phyloP scores from a whole-genome alignment of 2,797 vertebrate species.

The Gymnodraco acuticeps region DNA sequence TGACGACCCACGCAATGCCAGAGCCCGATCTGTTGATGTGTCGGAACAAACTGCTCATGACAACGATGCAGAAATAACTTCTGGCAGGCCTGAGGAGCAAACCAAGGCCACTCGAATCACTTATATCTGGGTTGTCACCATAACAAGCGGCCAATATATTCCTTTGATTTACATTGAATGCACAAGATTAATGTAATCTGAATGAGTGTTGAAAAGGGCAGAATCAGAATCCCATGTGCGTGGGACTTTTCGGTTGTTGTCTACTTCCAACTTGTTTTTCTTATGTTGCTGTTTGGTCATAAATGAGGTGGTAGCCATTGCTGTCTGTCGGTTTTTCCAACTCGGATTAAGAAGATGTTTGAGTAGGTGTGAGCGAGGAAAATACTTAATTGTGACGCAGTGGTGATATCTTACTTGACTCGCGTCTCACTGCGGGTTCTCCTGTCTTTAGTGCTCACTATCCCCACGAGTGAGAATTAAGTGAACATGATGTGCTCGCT shows the following conservation, averaged over 20 bases:
- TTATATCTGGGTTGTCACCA: constrained; percentile 35
- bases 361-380: not conserved
- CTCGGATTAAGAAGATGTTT: not conserved
- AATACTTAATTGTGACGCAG: constrained; percentile 5
- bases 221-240: constrained; percentile 34
- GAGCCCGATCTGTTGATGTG: constrained; percentile 40
- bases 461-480: constrained; percentile 79
- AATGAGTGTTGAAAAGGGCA: constrained; percentile 26
- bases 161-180: constrained; percentile 40
- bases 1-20: constrained; percentile 35
- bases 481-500: constrained; percentile 80
- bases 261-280: constrained; percentile 18
- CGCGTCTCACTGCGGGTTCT: constrained; percentile 20
- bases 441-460: constrained; percentile 61
- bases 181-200: constrained; percentile 44
- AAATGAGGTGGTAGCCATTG: not conserved
- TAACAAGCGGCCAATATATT: constrained; percentile 34
- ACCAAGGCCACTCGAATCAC: constrained; percentile 32
- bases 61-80: constrained; percentile 53
- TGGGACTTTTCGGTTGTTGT: constrained; percentile 19
- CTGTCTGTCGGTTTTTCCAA: not conserved
- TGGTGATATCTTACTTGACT: constrained; percentile 39
- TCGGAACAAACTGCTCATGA: constrained; percentile 57
- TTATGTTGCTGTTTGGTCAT: not conserved
- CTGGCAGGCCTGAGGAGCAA: constrained; percentile 38